phyloP scores from a whole-genome alignment of 2,797 vertebrate genomes.

The Pyrocephalus nanus region DNA sequence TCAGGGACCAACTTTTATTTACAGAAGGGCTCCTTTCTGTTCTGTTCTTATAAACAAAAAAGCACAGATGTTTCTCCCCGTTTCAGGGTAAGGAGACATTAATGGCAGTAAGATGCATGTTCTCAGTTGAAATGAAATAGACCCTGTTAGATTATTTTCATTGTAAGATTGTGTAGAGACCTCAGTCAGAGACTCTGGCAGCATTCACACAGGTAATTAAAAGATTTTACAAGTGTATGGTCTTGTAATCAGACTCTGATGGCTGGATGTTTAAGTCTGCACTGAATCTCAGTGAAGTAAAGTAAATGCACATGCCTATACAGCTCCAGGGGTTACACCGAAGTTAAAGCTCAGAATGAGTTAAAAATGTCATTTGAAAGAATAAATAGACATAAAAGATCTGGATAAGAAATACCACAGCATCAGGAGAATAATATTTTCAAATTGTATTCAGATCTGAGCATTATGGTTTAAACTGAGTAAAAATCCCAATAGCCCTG shows the following conservation, averaged over 20 bases:
- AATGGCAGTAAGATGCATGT: background rate
- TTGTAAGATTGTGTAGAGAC: background rate
- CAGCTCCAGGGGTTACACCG: background rate
- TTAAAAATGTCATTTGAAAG: background rate
- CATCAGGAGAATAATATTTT: background rate
- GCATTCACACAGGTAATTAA: background rate
- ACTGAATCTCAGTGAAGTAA: background rate
- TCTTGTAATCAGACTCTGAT: background rate
- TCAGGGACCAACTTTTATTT: background rate
- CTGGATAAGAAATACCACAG: background rate
- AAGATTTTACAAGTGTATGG: background rate
- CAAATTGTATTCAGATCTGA: background rate
- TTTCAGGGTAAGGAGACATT: background rate
- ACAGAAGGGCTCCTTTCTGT: background rate
- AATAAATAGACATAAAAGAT: background rate
- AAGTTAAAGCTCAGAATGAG: background rate
- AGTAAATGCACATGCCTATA: background rate
- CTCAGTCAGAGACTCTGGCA: background rate
- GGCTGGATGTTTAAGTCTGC: background rate
- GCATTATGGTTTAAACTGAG: background rate
- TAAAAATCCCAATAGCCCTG: background rate
- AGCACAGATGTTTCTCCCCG: background rate
- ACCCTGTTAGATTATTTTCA: background rate
- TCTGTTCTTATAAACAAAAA: background rate
- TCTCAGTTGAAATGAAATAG: background rate